Base-by-base conservation (phyloP, 2,888 invertebrate species). In the Reticulitermes lucifugus region DNA sequence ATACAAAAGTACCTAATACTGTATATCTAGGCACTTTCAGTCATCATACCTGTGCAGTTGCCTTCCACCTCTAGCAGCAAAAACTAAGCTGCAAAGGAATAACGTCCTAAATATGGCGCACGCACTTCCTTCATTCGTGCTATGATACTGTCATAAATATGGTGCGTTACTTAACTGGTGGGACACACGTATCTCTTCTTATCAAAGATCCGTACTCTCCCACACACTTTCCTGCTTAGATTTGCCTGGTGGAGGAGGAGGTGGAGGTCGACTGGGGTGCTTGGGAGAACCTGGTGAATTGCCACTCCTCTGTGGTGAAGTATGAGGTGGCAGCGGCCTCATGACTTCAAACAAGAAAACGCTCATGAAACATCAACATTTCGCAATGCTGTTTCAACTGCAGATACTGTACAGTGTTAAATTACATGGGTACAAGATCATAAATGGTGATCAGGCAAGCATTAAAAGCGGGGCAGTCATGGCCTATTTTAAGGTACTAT, bases 161-260 rank as follows among this genome's bases (percentile, higher is more conserved):
- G 35, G 35, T 35, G 4, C 35, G 12, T n/a, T 65, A 65, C 9
- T 25, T 25, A 25, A 10, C 65, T 10, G 65, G 65, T n/a, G 25
- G 25, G 65, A 65, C n/a, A 2, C 25, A n/a, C 51, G 14, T n/a
- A 51, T 22, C 77, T 77, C 46, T 77, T 21, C n/a, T 41, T 73
- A 86, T 89, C 89, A 91, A 88, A 91, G 89, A 88, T 91, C 90
- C 84, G 91, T 91, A 88, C 90, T 91, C 84, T 91, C 90, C 35
- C 75, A 83, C 3, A 73, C 60, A 18, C 88, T 86, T 60, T 89
- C 89, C 12, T 88, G 86, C 86, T 89, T 89, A 29, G 88, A 85
- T 87, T 87, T 86, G 59, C 85, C 83, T 88, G 90, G 90, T 83
- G 89, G 88, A 83, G 90, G 91, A 59, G 89, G 90, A 83, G 91